Base-by-base conservation (phyloP, 2,888 invertebrate species). In the Muscina levida region DNA sequence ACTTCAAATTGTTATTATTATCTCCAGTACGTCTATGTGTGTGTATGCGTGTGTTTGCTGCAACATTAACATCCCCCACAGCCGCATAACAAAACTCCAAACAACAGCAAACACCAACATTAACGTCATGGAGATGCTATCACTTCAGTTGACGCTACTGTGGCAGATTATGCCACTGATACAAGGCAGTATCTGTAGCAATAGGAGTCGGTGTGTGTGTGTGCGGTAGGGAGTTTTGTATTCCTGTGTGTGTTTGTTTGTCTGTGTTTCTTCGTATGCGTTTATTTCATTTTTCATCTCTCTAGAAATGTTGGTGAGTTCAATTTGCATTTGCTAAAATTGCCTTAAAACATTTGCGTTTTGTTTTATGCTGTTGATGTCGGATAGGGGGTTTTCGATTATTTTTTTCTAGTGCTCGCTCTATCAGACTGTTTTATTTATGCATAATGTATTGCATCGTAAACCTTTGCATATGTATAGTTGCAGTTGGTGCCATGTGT, bases 311-410 rank as follows among this genome's bases (percentile, higher is more conserved):
- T 42, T 72, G n/a, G n/a, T n/a, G 53, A n/a, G 53, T 72, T 56
- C 62, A 72, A 76, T 76, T 79, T 79, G 56, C 76, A 79, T 79
- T 79, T 72, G 39, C 48, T 68, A 53, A 72, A 76, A 72, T 70
- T 76, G 75, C 72, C 76, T 72, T 44, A 22, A 65, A 70, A 57
- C 57, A 57, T n/a, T 67, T 75, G 51, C 59, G 24, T 57, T 66
- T 65, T 66, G 22, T 79, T 62, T 74, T 48, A 51, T 67, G 53
- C 48, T 31, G 31, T 31, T 3, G 31, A 3, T 31, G 31, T 5
- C 8, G 31, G n/a, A n/a, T n/a, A n/a, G n/a, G n/a, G n/a, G n/a
- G n/a, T n/a, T n/a, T n/a, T n/a, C n/a, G n/a, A n/a, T 31, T 72
- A 11, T 62, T 77, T 13, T 72, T 62, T 66, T 70, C 53, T 24